Evolutionary conservation across 2,113 vertebrate genomes (phyloP).

Genomic region (Hiodon tergisus): DNA sequence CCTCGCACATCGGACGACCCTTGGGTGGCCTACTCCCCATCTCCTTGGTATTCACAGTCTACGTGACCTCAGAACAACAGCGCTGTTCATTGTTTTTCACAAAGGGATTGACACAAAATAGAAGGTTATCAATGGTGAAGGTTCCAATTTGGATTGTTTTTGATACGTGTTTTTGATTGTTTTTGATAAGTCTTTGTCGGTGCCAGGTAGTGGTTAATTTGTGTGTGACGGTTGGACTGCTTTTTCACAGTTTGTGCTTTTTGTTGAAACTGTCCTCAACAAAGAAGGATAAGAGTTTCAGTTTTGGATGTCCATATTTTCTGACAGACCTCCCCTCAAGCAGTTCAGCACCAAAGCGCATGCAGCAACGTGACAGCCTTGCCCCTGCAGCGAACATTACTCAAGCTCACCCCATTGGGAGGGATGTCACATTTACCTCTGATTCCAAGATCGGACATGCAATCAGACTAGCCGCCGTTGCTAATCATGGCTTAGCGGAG

Average conservation of each 20-base stretch:
- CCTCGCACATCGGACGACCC: background rate
- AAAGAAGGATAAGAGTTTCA: conserved; percentile 13
- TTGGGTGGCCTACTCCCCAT: background rate
- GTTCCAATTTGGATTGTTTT: too few species aligned
- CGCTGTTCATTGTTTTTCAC: background rate
- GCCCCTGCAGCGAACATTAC: background rate
- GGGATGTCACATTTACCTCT: conserved; percentile 15
- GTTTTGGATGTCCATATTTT: conserved; percentile 1
- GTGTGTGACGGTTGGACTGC: too few species aligned
- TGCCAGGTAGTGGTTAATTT: too few species aligned
- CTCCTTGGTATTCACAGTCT: background rate
- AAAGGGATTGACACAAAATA: background rate
- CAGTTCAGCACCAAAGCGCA: background rate
- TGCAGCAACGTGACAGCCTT: conserved; percentile 13
- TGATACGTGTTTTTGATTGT: too few species aligned
- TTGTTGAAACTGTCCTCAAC: conserved; percentile 19
- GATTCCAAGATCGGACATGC: background rate
- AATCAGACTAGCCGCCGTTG: background rate
- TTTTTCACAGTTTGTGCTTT: background rate
- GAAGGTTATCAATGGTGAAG: background rate
- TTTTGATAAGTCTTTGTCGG: too few species aligned
- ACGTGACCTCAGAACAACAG: background rate
- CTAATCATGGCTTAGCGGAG: background rate
- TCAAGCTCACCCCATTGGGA: background rate
- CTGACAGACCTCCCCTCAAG: conserved; percentile 24